Base-by-base conservation (phyloP, 1,140 invertebrate genomes). In the Melipona quadrifasciata region DNA sequence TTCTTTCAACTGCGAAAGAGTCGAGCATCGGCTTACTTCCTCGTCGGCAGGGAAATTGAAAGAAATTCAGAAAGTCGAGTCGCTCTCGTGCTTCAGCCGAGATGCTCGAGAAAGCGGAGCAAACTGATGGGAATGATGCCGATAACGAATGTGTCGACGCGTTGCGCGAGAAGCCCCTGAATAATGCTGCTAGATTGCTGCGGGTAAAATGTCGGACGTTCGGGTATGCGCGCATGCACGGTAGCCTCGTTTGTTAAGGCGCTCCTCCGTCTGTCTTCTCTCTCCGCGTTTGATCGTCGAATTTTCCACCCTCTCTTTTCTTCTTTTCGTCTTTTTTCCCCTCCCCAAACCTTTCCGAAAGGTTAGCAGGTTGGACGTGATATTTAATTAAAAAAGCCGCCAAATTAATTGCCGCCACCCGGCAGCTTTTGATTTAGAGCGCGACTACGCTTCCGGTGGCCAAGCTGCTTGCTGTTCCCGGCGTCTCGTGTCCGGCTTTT, bases 381-480 rank as follows among this genome's bases (percentile, higher is more conserved):
- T n/a, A n/a, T 82, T 82, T 76, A 82, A 82, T 82, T 82, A 68
- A 82, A 65, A 76, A 34, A 10, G 39, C 39, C 80, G 19, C 31
- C 80, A 53, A n/a, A 74, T 82, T 82, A 82, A 82, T 82, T 39
- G 71, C 70, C 19, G 34, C 70, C 47, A 47, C 5, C 47, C 2
- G 55, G 39, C 31, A 39, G 53, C 34, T 74, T 51, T 27, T 34
- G 57, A 53, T 74, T 82, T 75, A 17, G 31, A 17, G 17, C 16
- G 31, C n/a, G 11, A n/a, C 39, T 24, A 16, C 31, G 2, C 21
- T 47, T 68, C 19, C 31, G 21, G 8, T 24, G 24, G 68, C 14
- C n/a, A 31, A 57, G 11, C 53, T 34, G 55, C 73, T 57, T 19
- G n/a, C 27, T 57, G 14, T 34, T 75, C n/a, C n/a, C 57, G 6